Evolutionary conservation across 2,113 vertebrate species (phyloP), one percentile per base, ranked within the genome.

Genomic region (Paracanthobrama guichenoti): DNA sequence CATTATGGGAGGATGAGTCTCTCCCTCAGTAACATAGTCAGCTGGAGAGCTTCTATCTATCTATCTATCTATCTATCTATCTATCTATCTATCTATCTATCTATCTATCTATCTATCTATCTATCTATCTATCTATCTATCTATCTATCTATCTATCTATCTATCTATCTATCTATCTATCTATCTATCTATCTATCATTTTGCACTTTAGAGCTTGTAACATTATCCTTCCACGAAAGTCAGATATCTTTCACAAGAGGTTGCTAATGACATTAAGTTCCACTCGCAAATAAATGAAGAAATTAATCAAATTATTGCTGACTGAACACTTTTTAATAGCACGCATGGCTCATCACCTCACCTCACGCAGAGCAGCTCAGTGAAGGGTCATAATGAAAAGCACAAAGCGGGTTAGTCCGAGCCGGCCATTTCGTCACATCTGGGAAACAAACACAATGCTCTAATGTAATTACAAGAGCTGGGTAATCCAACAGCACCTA

Each of bases 241-340:
- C 64, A 78, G 9, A 84, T 39, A 50, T 87, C 59, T 71, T 83
- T 81, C 55, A 79, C 66, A 86, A 76, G 89, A 90, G 78, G 75
- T 77, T 79, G 81, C 85, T 92, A 91, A 91, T 91, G 87, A 87
- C 85, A 91, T 92, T 88, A 90, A 59, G 72, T 90, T 88, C 77
- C 79, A 81, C 87, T 88, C 90, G 89, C 90, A 88, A 91, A 90
- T 92, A 93, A 92, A 91, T 85, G 85, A 91, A 91, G 81, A 82
- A 9, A 92, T 92, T 82, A 88, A 91, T 93, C 92, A 91, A 74
- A 78, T 84, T 86, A 91, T 86, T 79, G 86, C 91, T 86, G 88
- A 85, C 75, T 87, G 85, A 90, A 85, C 72, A 79, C 57, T 73
- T 83, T 85, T 16, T 79, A 87, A 88, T 83, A 76, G 75, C 74